Percentiles rank a stretch among this genome's conserved stretches.
Evolutionary conservation across 2,888 invertebrate species (phyloP).

Genomic region (Drosophila paramelanica): DNA sequence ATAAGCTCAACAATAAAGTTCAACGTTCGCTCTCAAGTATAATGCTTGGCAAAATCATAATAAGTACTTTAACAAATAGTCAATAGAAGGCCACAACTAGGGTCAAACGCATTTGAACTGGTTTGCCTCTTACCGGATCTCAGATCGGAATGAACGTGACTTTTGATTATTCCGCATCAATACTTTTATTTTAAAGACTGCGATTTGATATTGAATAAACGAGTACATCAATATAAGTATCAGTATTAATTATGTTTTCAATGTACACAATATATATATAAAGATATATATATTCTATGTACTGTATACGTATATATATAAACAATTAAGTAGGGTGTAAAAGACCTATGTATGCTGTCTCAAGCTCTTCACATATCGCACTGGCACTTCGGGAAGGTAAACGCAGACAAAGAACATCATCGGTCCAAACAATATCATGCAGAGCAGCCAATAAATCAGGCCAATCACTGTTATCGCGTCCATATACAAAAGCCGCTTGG

Average conservation of each 20-base stretch:
- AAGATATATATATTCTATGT: conserved; percentile 43
- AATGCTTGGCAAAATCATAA: background rate
- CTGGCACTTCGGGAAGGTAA: conserved; percentile 89
- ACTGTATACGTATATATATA: conserved; percentile 27
- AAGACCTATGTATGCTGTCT: conserved; percentile 63
- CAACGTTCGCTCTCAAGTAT: conserved; percentile 36
- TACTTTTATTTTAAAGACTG: conserved; percentile 45
- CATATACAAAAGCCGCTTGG: conserved; percentile 52
- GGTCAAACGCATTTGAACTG: conserved; percentile 8
- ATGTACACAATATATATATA: conserved; percentile 5
- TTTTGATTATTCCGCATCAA: conserved; percentile 24
- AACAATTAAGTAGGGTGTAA: conserved; percentile 34
- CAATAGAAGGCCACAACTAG: conserved; percentile 29
- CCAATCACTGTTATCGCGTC: conserved; percentile 71
- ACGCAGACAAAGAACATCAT: conserved; percentile 87
- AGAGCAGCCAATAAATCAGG: conserved; percentile 87
- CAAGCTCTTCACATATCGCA: conserved; percentile 88
- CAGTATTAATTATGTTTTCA: conserved; percentile 6
- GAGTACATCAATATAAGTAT: conserved; percentile 48
- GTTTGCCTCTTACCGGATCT: conserved; percentile 4
- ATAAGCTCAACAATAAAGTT: conserved; percentile 23
- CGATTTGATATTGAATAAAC: conserved; percentile 26
- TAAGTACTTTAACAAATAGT: background rate
- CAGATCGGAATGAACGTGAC: conserved; percentile 3
- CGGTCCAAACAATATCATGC: conserved; percentile 89